Conservation (phyloP, 1,140 invertebrate genomes). For the Streblospio benedicti region DNA sequence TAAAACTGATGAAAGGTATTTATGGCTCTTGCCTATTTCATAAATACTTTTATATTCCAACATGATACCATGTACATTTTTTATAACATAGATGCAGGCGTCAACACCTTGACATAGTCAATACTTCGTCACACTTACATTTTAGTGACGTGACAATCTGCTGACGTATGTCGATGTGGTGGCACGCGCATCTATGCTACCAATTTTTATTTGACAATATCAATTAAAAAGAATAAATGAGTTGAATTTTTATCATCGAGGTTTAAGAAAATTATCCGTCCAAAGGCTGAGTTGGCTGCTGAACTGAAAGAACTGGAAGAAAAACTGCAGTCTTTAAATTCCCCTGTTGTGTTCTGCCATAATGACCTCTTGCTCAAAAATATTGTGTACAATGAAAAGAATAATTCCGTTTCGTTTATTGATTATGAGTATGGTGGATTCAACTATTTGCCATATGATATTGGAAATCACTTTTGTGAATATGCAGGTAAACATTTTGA, state of each 20-base stretch:
- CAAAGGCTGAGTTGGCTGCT: conserved; percentile 57
- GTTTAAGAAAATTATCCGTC: conserved; percentile 60
- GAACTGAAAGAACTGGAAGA: conserved; percentile 63
- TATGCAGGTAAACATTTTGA: conserved; percentile 70
- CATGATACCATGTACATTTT: neutral
- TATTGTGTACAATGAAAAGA: conserved; percentile 70
- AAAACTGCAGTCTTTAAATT: conserved; percentile 57
- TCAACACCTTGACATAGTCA: too few relatives aligned
- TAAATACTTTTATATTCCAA: too few relatives aligned
- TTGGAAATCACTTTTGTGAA: conserved; percentile 96
- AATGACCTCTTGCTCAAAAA: conserved; percentile 95
- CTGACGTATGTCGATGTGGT: too few relatives aligned
- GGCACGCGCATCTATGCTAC: neutral
- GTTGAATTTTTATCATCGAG: conserved; percentile 49
- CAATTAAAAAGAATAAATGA: too few relatives aligned
- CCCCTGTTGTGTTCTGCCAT: conserved; percentile 89
- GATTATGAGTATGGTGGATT: conserved; percentile 93
- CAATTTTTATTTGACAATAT: neutral
- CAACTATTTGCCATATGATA: conserved; percentile 93
- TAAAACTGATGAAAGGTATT: conserved; percentile 28
- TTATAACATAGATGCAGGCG: too few relatives aligned
- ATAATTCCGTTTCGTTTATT: conserved; percentile 62
- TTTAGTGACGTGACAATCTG: too few relatives aligned
- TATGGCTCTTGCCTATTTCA: neutral
- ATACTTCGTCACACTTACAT: too few relatives aligned